Evolutionary conservation across 92 coral and sea anemone species (phyloP), one percentile per base, ranked within the genome.

Genomic region (Actinernus sp.): DNA sequence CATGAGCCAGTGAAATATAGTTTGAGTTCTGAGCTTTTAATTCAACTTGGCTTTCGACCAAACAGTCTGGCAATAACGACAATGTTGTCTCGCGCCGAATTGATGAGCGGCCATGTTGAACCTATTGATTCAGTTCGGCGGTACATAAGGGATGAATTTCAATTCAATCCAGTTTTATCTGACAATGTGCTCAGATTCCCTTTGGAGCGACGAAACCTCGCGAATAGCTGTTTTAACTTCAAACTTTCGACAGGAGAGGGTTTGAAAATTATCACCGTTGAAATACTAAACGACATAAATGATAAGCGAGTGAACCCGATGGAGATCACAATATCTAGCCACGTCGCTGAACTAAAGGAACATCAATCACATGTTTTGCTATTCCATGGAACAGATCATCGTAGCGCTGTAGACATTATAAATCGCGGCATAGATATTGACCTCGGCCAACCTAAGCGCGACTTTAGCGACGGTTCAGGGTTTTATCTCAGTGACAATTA

Each of bases 401-500:
- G 41, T 2, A 19, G 49, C 26, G 55, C 55, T 26, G 55, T 14
- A 14, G 13, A 45, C 31, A 61, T 61, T 25, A 44, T 61, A 11
- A 33, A 61, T 39, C 25, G 29, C 3, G 68, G 68, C 10, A 61
- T 61, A 20, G 23, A 43, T 53, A 7, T 41, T 27, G 3, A 0
- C 16, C 28, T 34, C 8, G 54, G 68, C 12, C 10, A 26, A 0
- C 4, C 41, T 2, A 41, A 43, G 21, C 26, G 31, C 18, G 68
- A 61, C 26, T 61, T 61, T 61, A 61, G 68, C 27, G 29, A 61
- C 27, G 68, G 68, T 1, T 21, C 23, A 13, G 68, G 68, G 31
- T 61, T 61, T 45, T 61, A 61, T 30, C 54, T 61, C 3, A 25
- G 20, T 40, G 14, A 41, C 9, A 23, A 39, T 4, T 61, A 24